A percentile compares a stretch with the other conserved stretches of the same genome.
phyloP scores from a whole-genome alignment of 2,888 invertebrate genomes.

The Deilephila elpenor region DNA sequence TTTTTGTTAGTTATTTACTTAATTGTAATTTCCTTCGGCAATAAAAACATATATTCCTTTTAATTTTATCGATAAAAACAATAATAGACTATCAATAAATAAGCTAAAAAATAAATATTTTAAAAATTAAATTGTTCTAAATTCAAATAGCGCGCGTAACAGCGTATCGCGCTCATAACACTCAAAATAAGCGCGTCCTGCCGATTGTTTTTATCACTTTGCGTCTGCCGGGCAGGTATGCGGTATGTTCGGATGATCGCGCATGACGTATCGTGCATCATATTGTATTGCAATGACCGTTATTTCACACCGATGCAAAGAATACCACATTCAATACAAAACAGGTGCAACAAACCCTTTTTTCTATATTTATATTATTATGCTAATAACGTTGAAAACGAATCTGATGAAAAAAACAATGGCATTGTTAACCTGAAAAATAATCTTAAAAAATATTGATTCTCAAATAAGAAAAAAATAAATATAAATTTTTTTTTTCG shows the following conservation, averaged over 20 bases:
- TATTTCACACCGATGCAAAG: not conserved
- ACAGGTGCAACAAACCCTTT: too few relatives aligned
- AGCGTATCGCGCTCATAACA: constrained; percentile 5
- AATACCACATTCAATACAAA: too few relatives aligned
- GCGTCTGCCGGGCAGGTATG: not conserved
- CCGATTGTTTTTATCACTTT: constrained; percentile 24
- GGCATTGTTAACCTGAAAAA: too few relatives aligned
- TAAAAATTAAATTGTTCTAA: not conserved
- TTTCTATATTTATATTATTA: too few relatives aligned
- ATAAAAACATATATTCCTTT: not conserved
- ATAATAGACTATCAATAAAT: too few relatives aligned
- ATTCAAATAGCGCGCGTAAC: constrained; percentile 15
- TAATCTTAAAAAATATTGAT: too few relatives aligned
- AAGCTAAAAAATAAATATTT: not conserved
- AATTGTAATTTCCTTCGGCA: not conserved
- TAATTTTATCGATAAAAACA: not conserved
- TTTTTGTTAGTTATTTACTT: not conserved
- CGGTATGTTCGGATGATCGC: not conserved
- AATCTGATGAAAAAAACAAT: too few relatives aligned
- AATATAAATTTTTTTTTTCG: too few relatives aligned
- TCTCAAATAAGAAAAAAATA: too few relatives aligned
- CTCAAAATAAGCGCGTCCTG: constrained; percentile 17
- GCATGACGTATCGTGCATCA: constrained; percentile 10
- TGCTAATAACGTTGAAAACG: too few relatives aligned
- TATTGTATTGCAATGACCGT: not conserved